Evolutionary conservation across 2,797 vertebrate species (phyloP).

Genomic region (Numenius phaeopus): DNA sequence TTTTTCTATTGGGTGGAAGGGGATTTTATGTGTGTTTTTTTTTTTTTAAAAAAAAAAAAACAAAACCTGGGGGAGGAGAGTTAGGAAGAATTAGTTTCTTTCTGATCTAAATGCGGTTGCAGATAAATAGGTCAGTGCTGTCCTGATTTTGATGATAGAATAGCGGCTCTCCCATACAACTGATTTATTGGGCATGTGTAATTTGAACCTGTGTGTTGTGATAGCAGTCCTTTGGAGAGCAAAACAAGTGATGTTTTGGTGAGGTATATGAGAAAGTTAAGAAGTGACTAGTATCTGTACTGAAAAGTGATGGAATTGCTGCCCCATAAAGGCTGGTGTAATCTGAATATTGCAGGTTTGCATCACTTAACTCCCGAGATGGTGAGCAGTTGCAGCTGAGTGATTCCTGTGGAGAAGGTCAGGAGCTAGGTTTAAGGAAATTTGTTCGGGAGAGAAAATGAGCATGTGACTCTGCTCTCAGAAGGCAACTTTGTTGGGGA

Average conservation of each 20-base stretch:
- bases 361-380: neutral
- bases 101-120: neutral
- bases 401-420: neutral
- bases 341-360: neutral
- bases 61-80: neutral
- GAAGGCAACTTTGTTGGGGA: neutral
- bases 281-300: neutral
- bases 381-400: neutral
- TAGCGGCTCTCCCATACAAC: neutral
- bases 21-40: neutral
- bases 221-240: neutral
- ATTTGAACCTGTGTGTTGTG: neutral
- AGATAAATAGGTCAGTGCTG: constrained; percentile 16
- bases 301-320: neutral
- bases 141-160: neutral
- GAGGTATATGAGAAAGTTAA: neutral
- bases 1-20: neutral
- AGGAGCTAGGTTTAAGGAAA: neutral
- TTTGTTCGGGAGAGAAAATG: neutral
- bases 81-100: neutral
- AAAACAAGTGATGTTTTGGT: neutral
- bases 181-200: neutral
- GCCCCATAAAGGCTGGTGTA: neutral
- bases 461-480: neutral
- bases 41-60: neutral